Evolutionary conservation across 1,140 invertebrate species (phyloP).

Genomic region (Papilio aristodemus): DNA sequence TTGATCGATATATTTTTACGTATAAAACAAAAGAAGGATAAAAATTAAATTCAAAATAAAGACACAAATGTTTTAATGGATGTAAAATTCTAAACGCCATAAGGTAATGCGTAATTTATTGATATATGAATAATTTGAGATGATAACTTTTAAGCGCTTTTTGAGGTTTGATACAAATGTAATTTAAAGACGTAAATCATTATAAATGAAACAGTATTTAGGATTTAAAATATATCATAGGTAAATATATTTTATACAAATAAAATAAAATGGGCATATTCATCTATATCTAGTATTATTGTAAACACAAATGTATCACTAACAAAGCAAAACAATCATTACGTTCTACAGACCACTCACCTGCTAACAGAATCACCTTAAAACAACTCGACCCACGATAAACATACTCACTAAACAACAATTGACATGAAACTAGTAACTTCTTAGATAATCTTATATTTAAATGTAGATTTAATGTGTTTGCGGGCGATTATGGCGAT

Average conservation of each 20-base stretch:
- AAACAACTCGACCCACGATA: conserved; percentile 51
- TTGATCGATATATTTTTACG: not conserved
- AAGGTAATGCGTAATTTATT: too few relatives aligned
- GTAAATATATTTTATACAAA: too few relatives aligned
- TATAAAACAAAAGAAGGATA: not conserved
- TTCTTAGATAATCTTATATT: conserved; percentile 41
- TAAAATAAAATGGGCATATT: too few relatives aligned
- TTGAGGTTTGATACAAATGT: too few relatives aligned
- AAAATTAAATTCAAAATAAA: not conserved
- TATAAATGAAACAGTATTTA: too few relatives aligned
- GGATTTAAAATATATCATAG: too few relatives aligned
- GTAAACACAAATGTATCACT: not conserved
- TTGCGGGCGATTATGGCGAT: conserved; percentile 40
- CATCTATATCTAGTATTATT: too few relatives aligned
- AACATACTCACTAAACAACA: conserved; percentile 62
- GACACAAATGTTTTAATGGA: not conserved
- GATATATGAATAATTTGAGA: too few relatives aligned
- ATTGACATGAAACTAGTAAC: conserved; percentile 62
- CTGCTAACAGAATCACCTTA: conserved; percentile 57
- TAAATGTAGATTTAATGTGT: conserved; percentile 39
- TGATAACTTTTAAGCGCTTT: too few relatives aligned
- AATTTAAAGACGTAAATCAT: too few relatives aligned
- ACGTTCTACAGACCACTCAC: conserved; percentile 51
- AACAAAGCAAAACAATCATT: conserved; percentile 34
- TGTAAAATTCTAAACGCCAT: too few relatives aligned